Evolutionary conservation across 2,888 invertebrate genomes (phyloP).

Genomic region (Polymixis lichenea): DNA sequence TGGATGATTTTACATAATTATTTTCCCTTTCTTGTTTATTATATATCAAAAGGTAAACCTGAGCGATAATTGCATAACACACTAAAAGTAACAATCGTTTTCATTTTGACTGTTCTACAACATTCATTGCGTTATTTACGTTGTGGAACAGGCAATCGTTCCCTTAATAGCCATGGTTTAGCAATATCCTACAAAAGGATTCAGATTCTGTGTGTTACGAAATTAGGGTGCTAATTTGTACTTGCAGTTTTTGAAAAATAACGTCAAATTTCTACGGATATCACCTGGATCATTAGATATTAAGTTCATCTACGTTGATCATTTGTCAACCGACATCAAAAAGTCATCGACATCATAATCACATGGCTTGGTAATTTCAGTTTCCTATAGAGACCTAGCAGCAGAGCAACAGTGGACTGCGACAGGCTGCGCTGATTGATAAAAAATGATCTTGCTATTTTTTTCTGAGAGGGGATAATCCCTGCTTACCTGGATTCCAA

Average conservation of each 20-base stretch:
- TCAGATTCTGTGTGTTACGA: too few species aligned
- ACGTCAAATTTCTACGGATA: neutral
- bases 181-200: too few species aligned
- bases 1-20: neutral
- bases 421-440: too few species aligned
- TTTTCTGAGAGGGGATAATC: neutral
- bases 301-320: neutral
- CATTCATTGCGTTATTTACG: too few species aligned
- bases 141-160: too few species aligned
- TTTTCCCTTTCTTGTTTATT: neutral
- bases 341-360: too few species aligned
- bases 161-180: too few species aligned
- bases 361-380: neutral
- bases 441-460: neutral
- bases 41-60: neutral
- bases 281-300: neutral
- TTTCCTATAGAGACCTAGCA: neutral
- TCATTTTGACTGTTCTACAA: too few species aligned
- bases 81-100: too few species aligned
- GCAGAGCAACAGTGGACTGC: too few species aligned
- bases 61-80: too few species aligned
- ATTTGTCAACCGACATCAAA: neutral
- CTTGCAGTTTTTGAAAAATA: neutral
- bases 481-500: slow-evolving; percentile 82
- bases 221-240: too few species aligned